Base-by-base conservation (phyloP, 1,140 invertebrate genomes). In the Phthorimaea operculella region DNA sequence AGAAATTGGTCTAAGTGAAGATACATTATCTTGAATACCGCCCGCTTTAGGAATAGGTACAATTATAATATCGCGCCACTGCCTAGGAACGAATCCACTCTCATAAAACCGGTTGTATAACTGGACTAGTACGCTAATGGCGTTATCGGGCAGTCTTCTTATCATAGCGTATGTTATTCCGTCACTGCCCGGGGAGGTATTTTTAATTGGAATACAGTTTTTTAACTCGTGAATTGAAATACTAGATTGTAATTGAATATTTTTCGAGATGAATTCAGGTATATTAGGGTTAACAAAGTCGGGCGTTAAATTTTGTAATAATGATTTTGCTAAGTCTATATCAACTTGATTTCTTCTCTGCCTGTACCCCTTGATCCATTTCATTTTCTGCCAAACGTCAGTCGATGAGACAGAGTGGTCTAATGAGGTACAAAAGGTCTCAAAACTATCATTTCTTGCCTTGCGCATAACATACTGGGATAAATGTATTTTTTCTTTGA, bases 131-230 rank as follows among this genome's bases (percentile, higher is more conserved):
- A 39, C 12, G 15, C 1, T 5, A 36, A 36, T 54, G 4, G 9
- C 36, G n/a, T 14, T 52, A 36, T 39, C n/a, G 21, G 59, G 52
- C 4, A 61, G 17, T 21, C 54, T 0, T 15, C 47, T 47, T 6
- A 61, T 57, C 63, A 66, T 66, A 1, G 53, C 58, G 21, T 62
- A 66, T 5, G 63, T 54, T 33, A 66, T 62, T 2, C 48, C 36
- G 53, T 68, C 62, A 16, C 10, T 8, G 5, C 62, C 62, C 5
- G 59, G 65, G 4, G 65, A 18, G 7, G 62, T 55, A 53, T 63
- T 53, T 42, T 61, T 62, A n/a, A 1, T n/a, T 33, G 47, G 52
- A 10, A 67, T 57, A 54, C 49, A 58, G 2, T 55, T 51, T 47
- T 56, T 14, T 4, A 67, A 28, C 49, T 68, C 66, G 8, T 48